Base-by-base conservation (phyloP, 2,113 vertebrate genomes). In the Phrynocephalus versicolor region DNA sequence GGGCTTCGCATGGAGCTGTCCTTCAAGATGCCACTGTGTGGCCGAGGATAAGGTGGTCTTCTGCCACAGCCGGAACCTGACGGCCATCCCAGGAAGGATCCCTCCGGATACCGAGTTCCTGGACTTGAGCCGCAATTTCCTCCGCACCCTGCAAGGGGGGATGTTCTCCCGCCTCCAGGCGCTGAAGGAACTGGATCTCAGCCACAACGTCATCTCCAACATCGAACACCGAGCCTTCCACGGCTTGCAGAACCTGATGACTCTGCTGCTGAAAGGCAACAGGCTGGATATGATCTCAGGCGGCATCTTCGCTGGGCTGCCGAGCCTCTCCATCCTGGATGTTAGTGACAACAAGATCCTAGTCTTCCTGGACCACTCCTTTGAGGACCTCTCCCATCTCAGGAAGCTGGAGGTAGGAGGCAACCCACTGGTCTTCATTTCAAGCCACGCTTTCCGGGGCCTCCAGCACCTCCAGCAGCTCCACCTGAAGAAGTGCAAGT, bases 301-400 rank as follows among this genome's bases (percentile, higher is more conserved):
- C 0, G 97, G 97, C 2, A 95, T 97, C 62, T 98, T 98, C 81
- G 94, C 97, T 0, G 97, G 97, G 3, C 91, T 98, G 23, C 85
- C 96, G 1, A 93, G 90, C 86, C 96, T 98, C 72, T 96, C 93
- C 0, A 86, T 95, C 79, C 94, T 98, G 37, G 97, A 98, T 86
- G 89, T 98, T 70, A 97, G 98, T 76, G 95, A 97, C 84, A 98
- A 98, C 85, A 96, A 98, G 92, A 97, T 98, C 25, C 96, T 98
- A 70, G 96, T 98, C 51, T 97, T 98, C 84, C 92, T 98, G 74
- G 98, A 98, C 65, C 96, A 96, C 70, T 97, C 97, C 15, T 98
- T 98, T 89, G 91, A 92, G 78, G 97, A 97, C 60, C 93, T 97
- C 79, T 57, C 79, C 51, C 96, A 88, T 78, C 94, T 99, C 15